A percentile compares a stretch with the other conserved stretches of the same genome.
These are phyloP conservation scores for Stomatorhinus ivindoensis DNA, from an alignment of 2,113 vertebrate genomes.

Conservation along the genomic window DNA sequence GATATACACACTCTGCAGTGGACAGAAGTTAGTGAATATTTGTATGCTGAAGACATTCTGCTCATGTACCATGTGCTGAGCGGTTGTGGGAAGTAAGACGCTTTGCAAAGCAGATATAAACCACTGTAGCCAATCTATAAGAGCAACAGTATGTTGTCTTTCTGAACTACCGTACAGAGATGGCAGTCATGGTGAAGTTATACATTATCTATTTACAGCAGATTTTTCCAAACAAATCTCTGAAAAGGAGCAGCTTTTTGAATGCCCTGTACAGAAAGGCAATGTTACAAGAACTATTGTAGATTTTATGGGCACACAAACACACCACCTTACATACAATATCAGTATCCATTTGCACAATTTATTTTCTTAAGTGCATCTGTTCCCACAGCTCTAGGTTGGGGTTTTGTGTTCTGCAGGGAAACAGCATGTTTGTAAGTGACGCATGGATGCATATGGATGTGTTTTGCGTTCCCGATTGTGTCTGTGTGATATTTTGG, in stretches of 20 bases:
- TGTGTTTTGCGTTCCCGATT: constrained; percentile 29
- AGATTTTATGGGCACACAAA: constrained; percentile 29
- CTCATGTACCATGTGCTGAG: constrained; percentile 12
- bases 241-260: background rate
- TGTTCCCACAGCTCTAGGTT: constrained; percentile 67
- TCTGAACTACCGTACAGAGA: constrained; percentile 31
- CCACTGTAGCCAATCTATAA: constrained; percentile 15
- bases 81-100: constrained; percentile 28
- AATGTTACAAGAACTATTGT: constrained; percentile 13
- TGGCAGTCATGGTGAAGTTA: background rate
- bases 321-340: constrained; percentile 22
- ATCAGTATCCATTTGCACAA: constrained; percentile 26
- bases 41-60: background rate
- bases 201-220: constrained; percentile 26
- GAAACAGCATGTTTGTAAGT: constrained; percentile 45
- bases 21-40: background rate
- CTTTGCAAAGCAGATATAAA: constrained; percentile 29
- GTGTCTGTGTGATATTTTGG: constrained; percentile 44
- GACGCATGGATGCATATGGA: constrained; percentile 35
- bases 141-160: constrained; percentile 31
- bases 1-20: background rate
- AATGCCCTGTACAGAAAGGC: background rate
- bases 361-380: constrained; percentile 41
- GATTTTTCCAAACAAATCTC: constrained; percentile 29
- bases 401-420: constrained; percentile 58